These are phyloP conservation scores for Probaryconus sp. DNA, from an alignment of 1,140 invertebrate genomes.

Conservation along the genomic window DNA sequence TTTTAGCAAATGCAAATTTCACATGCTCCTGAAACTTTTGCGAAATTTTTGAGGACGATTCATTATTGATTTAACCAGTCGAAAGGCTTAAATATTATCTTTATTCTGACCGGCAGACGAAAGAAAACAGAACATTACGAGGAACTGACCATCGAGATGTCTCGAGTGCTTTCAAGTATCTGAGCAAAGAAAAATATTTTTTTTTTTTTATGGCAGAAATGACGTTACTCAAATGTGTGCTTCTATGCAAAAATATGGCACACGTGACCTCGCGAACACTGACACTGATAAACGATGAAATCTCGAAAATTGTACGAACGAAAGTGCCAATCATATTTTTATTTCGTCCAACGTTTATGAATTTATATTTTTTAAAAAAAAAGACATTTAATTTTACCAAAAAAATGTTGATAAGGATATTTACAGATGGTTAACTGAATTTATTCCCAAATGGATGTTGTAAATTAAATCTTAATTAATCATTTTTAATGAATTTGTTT, in stretches of 20 bases:
- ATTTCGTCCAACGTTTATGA: neutral
- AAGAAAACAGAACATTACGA: neutral
- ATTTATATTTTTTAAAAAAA: neutral
- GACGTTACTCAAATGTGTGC: neutral
- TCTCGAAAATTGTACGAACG: neutral
- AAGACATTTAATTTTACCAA: too few relatives aligned
- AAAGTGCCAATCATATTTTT: neutral
- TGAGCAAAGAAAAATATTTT: slow-evolving; percentile 10
- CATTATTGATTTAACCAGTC: neutral
- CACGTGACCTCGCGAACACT: neutral
- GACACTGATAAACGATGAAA: neutral
- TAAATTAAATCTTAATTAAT: too few relatives aligned
- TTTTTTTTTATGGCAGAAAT: slow-evolving; percentile 11
- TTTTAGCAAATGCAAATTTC: too few relatives aligned
- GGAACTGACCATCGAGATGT: slow-evolving; percentile 4
- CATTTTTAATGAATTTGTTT: too few relatives aligned
- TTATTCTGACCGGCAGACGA: slow-evolving; percentile 1
- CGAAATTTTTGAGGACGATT: neutral
- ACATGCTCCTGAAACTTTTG: too few relatives aligned
- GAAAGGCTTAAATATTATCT: slow-evolving; percentile 1
- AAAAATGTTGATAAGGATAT: too few relatives aligned
- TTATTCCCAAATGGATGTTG: too few relatives aligned
- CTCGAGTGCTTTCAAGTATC: slow-evolving; percentile 10
- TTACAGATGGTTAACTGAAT: too few relatives aligned
- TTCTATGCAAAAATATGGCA: slow-evolving; percentile 3